Evolutionary conservation across 2,888 invertebrate genomes (phyloP).

Genomic region (Trissoscelio sp.): DNA sequence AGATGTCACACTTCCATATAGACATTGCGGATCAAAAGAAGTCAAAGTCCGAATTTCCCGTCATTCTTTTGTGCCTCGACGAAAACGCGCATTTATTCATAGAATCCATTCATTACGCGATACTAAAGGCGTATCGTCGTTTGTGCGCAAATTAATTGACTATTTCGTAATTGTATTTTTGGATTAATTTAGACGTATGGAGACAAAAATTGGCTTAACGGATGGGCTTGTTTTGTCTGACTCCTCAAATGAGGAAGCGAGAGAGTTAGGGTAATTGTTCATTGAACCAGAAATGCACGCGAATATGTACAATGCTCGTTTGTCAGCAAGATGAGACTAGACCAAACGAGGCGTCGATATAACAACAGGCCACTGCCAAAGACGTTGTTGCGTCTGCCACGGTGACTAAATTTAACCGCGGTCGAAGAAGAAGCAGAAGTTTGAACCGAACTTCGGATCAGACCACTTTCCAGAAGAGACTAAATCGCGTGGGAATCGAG

Average conservation of each 20-base stretch:
- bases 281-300: conserved; percentile 53
- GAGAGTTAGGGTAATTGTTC: conserved; percentile 34
- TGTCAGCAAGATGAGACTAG: conserved; percentile 75
- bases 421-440: conserved; percentile 60
- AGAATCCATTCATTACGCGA: conserved; percentile 56
- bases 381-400: conserved; percentile 71
- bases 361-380: conserved; percentile 77
- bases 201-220: conserved; percentile 26
- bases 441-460: conserved; percentile 41
- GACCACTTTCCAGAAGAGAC: conserved; percentile 49
- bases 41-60: conserved; percentile 66
- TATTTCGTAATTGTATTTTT: conserved; percentile 45
- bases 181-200: conserved; percentile 41
- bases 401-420: conserved; percentile 68
- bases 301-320: conserved; percentile 73
- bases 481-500: conserved; percentile 60
- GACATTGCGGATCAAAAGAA: conserved; percentile 75
- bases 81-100: conserved; percentile 57
- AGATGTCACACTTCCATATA: conserved; percentile 83
- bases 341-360: conserved; percentile 78
- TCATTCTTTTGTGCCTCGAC: conserved; percentile 59
- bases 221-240: conserved; percentile 55
- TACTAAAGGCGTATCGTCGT: conserved; percentile 27
- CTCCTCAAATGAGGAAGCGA: conserved; percentile 21
- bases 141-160: conserved; percentile 49